phyloP scores from a whole-genome alignment of 2,113 vertebrate genomes.

The Myrmecobius fasciatus region DNA sequence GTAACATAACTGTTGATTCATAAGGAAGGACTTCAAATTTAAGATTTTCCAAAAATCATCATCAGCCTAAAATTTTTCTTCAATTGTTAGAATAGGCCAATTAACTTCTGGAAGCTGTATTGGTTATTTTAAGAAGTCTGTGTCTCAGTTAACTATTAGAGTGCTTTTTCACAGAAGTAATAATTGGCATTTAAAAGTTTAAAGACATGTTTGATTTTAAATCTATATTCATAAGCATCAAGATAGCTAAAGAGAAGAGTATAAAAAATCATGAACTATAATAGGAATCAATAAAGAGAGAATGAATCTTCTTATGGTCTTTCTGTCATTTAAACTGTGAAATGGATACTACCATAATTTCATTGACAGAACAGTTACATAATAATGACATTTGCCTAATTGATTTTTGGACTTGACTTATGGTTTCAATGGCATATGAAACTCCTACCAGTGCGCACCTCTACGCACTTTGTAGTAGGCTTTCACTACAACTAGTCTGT shows the following conservation, averaged over 20 bases:
- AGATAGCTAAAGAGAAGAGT: conserved; percentile 10
- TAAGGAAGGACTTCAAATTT: background rate
- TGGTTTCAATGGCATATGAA: background rate
- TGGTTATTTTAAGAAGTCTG: conserved; percentile 38
- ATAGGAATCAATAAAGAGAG: conserved; percentile 20
- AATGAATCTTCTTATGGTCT: conserved; percentile 16
- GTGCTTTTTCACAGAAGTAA: conserved; percentile 21
- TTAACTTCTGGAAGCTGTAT: background rate
- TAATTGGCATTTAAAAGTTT: conserved; percentile 17
- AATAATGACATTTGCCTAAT: background rate
- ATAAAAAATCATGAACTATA: conserved; percentile 38
- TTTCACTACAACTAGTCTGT: background rate
- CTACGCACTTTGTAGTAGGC: background rate
- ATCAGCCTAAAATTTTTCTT: background rate
- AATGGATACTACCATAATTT: background rate
- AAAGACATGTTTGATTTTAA: conserved; percentile 43
- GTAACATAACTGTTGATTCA: background rate
- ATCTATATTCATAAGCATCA: conserved; percentile 32
- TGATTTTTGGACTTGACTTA: background rate
- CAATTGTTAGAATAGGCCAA: background rate
- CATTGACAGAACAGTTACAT: background rate
- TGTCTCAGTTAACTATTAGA: conserved; percentile 26
- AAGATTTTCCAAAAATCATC: background rate
- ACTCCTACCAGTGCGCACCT: background rate
- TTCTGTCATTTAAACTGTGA: conserved; percentile 9